A percentile compares a stretch with the other conserved stretches of the same genome.
phyloP scores from a whole-genome alignment of 2,113 vertebrate genomes.

The Piaya cayana region DNA sequence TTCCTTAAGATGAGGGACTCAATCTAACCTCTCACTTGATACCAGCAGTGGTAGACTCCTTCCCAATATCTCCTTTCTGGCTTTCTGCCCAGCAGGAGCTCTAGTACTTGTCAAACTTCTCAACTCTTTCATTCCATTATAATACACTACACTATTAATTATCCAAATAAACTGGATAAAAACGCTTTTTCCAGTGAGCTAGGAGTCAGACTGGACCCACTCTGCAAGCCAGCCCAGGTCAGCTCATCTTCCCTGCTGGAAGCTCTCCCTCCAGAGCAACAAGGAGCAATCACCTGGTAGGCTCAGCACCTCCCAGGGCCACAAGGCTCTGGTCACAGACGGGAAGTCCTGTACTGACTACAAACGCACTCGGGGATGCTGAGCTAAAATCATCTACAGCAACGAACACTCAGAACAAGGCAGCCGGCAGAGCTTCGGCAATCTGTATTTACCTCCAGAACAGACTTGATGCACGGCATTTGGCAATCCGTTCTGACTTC shows the following conservation, averaged over 20 bases:
- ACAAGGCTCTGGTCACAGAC: background rate
- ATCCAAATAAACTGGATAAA: background rate
- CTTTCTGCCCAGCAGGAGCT: background rate
- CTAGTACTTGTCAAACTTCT: background rate
- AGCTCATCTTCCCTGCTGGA: background rate
- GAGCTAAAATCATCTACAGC: background rate
- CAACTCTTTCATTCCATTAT: background rate
- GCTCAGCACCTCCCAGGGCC: background rate
- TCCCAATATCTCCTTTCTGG: background rate
- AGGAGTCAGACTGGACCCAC: background rate
- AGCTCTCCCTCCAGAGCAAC: background rate
- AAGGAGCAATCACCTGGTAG: background rate
- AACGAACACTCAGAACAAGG: background rate
- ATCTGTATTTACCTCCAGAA: background rate
- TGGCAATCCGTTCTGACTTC: background rate
- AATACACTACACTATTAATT: background rate
- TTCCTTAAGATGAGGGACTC: background rate
- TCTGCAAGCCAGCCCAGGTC: background rate
- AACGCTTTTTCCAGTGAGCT: rapidly evolving
- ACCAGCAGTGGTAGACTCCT: rapidly evolving
- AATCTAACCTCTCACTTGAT: background rate
- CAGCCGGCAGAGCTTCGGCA: background rate
- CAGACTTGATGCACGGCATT: background rate
- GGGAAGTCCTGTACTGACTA: rapidly evolving
- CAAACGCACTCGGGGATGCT: rapidly evolving